These are phyloP conservation scores for Hemicentrotus pulcherrimus DNA, from an alignment of 35 echinoderm and acorn worm genomes.

Conservation along the genomic window DNA sequence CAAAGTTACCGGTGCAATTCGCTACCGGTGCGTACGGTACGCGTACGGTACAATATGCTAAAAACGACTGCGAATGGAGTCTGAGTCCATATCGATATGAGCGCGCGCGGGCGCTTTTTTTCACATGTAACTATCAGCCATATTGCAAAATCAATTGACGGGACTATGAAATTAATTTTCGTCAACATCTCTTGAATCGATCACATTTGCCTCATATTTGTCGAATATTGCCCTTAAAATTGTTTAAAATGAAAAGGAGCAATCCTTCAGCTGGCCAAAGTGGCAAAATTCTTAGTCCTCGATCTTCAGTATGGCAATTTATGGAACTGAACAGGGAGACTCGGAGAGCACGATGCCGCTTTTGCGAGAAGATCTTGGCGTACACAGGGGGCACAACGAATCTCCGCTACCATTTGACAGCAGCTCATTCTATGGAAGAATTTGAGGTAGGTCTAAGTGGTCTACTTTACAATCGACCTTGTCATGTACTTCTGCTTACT, in stretches of 20 bases:
- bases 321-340: constrained; percentile 46
- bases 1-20: too few species aligned
- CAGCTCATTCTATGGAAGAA: constrained; percentile 38
- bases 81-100: neutral
- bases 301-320: constrained; percentile 33
- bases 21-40: too few species aligned
- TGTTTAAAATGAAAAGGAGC: constrained; percentile 12
- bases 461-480: too few species aligned
- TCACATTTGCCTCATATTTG: neutral
- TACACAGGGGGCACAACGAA: constrained; percentile 40
- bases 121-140: too few species aligned
- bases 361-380: constrained; percentile 12
- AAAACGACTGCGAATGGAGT: neutral
- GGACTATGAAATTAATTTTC: neutral
- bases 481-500: too few species aligned
- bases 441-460: constrained; percentile 47
- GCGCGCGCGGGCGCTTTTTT: neutral
- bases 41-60: too few species aligned
- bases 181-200: neutral
- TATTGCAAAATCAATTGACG: too few species aligned
- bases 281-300: constrained; percentile 34
- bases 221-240: neutral
- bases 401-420: constrained; percentile 28
- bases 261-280: neutral
- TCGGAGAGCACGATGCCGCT: neutral